Evolutionary conservation across 2,888 invertebrate genomes (phyloP), one percentile per base, ranked within the genome.

Genomic region (Drosophila imparisetae): DNA sequence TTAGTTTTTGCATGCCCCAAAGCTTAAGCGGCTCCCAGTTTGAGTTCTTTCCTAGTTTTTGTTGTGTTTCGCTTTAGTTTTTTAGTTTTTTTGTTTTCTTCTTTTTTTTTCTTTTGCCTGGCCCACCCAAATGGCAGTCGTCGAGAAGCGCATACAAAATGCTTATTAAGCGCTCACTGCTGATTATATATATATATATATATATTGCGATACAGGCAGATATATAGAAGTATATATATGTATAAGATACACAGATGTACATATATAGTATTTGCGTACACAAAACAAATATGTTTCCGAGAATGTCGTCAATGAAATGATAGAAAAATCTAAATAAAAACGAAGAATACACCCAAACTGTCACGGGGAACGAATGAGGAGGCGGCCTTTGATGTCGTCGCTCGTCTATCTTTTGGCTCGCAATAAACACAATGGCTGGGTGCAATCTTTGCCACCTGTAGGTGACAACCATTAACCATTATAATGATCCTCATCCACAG

Each of bases 61-160:
- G 6, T 55, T 55, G 15, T 15, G 1, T 10, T 54, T 36, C 11
- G 24, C 2, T 48, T 13, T 18, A 34, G 53, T 27, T 38, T 24
- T 11, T 55, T 27, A 34, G 53, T 29, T 40, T 24, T 13, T 57
- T 29, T 29, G 1, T 48, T 32, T n/a, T n/a, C 27, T 34, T 10
- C 0, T 4, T 7, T 1, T 11, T 21, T 5, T 45, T 4, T 18
- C n/a, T 38, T 18, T 38, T 32, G 32, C 27, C 13, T 24, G 52
- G 83, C 52, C 88, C 83, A 86, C 84, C 83, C 83, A 84, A 83
- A 73, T 71, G 65, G 81, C 57, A 40, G 42, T 32, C 34, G 65
- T 75, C 79, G 86, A 86, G 84, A 73, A 81, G 64, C 75, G 84
- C 84, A 85, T 89, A 85, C 84, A 85, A 84, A 85, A 84, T 77